Conservation (phyloP, 2,888 invertebrate genomes). For the Cheilosia soror region DNA sequence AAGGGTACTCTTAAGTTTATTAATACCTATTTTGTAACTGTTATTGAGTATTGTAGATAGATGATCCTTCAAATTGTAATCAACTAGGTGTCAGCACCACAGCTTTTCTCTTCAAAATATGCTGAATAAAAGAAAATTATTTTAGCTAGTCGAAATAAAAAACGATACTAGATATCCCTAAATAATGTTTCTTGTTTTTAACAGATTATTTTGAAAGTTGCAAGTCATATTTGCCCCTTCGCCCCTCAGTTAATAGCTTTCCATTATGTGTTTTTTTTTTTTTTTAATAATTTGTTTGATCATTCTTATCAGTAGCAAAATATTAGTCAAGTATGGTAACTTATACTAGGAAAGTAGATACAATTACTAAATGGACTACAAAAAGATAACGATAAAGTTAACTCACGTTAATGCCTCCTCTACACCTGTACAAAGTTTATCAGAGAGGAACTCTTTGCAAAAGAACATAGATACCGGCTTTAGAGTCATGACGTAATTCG, state of each 20-base stretch:
- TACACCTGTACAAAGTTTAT: conserved; percentile 37
- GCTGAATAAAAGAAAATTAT: too few relatives aligned
- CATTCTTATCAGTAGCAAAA: conserved; percentile 9
- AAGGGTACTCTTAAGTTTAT: too few relatives aligned
- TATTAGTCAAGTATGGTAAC: not conserved
- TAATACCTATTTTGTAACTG: too few relatives aligned
- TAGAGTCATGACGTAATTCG: conserved; percentile 3
- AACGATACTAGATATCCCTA: too few relatives aligned
- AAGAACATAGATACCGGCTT: not conserved
- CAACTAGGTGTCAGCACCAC: too few relatives aligned
- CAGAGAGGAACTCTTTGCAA: conserved; percentile 7
- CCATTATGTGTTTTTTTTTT: not conserved
- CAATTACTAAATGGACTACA: not conserved
- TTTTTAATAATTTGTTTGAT: not conserved
- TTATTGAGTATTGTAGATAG: too few relatives aligned
- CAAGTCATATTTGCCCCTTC: not conserved
- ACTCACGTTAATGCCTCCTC: conserved; percentile 39
- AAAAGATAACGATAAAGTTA: conserved; percentile 49
- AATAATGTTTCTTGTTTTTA: too few relatives aligned
- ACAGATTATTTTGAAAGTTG: too few relatives aligned
- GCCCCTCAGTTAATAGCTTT: not conserved
- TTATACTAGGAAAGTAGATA: not conserved
- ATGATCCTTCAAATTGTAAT: too few relatives aligned
- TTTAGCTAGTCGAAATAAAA: too few relatives aligned
- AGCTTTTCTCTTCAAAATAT: too few relatives aligned